Evolutionary conservation across 1,140 invertebrate species (phyloP), one percentile per base, ranked within the genome.

Genomic region (Zaprionus gabonicus): DNA sequence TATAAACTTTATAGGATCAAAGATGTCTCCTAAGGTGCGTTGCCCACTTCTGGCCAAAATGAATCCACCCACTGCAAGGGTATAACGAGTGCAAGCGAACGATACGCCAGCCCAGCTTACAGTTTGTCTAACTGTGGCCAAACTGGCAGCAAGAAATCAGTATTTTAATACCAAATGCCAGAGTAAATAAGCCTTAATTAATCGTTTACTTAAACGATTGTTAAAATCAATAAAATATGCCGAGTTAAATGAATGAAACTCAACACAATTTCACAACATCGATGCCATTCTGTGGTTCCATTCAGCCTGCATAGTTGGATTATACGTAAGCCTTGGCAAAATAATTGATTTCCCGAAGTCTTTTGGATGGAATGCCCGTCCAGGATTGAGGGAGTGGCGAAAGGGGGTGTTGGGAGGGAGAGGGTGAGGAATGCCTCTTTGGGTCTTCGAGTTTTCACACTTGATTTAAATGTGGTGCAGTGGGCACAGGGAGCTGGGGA

Each of bases 401-500:
- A 3, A 31, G 7, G 31, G 9, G 31, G 9, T 10, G 9, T 13
- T 23, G 46, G 17, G 10, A 7, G 31, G 28, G 28, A 7, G 28
- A 7, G 31, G 31, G 0, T 34, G 31, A 10, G 10, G 4, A 51
- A 51, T 51, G 46, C 46, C 20, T 51, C 20, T 10, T 49, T 23
- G 17, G 46, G 20, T 25, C 46, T 51, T 51, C 20, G 20, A 51
- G 46, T 51, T 51, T 51, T 51, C 46, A 51, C 46, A 51, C 46
- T 51, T 51, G 46, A 51, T 23, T 23, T 51, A 49, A 49, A 49
- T 49, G 46, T 20, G 46, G 5, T 41, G 38, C 5, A 4, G 13
- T 31, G 2, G 28, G 6, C 28, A 9, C 28, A 6, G 38, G 38
- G 41, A 17, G n/a, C 6, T n/a, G 4, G 1, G 3, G 0, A 23